Evolutionary conservation across 2,888 invertebrate species (phyloP).

Genomic region (Rhopalosiphum nymphaeae): DNA sequence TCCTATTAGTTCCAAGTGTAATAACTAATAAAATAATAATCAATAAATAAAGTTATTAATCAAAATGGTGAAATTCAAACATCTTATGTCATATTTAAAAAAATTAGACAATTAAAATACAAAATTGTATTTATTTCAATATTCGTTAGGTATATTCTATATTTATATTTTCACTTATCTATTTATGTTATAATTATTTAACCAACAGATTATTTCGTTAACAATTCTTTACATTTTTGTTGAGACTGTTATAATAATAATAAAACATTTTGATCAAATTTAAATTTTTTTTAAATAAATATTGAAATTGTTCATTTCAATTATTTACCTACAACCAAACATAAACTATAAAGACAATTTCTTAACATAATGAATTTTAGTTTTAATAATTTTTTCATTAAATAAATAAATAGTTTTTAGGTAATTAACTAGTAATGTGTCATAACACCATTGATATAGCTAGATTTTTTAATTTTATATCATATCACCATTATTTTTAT

Average conservation of each 20-base stretch:
- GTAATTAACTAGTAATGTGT: neutral
- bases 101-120: neutral
- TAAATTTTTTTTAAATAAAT: too few relatives aligned
- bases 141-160: neutral
- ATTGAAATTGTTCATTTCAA: neutral
- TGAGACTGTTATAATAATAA: neutral
- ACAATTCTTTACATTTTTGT: too few relatives aligned
- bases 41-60: slow-evolving; percentile 4
- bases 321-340: neutral
- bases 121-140: neutral
- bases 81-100: neutral
- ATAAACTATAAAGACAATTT: neutral
- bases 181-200: neutral
- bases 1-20: neutral
- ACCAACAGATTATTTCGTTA: neutral
- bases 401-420: neutral
- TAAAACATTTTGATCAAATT: neutral
- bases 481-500: neutral
- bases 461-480: neutral
- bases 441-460: neutral
- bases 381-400: neutral
- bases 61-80: neutral
- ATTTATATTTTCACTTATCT: neutral
- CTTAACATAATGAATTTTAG: neutral
- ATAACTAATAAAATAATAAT: slow-evolving; percentile 13